Evolutionary conservation across 2,113 vertebrate genomes (phyloP), one percentile per base, ranked within the genome.

Genomic region (Sphaerodactylus townsendi): DNA sequence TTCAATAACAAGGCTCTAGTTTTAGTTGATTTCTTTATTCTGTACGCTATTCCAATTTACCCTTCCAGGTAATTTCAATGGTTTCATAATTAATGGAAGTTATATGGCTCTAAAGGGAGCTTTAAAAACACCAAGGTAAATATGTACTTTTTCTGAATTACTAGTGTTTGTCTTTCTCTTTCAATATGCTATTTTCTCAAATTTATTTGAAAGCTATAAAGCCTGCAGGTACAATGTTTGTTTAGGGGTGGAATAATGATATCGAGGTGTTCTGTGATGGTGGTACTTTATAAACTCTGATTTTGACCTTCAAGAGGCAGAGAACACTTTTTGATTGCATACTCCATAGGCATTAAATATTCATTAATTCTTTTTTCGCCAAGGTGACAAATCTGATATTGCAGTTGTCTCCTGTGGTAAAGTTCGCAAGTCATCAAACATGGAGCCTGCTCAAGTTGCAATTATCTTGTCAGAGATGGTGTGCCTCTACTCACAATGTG

Each of bases 321-420:
- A 83, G 85, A 90, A 91, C 88, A 89, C 78, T 86, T 82, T 82
- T 74, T 85, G 82, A 89, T 64, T 88, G 86, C 85, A n/a, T 83
- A 86, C 86, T 89, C 88, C 90, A 72, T 56, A 77, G 37, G 35
- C 69, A 91, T 88, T 88, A 83, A 86, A 86, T 93, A 92, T 87
- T 92, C 84, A 90, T 92, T 88, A 81, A 89, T 83, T 39, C 39
- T 73, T 74, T 62, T 39, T 68, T 68, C 59, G 66, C 86, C 83
- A 81, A 41, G 79, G 3, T 92, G 88, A 90, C 87, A 90, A 92
- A 84, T 81, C 78, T 88, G 88, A 86, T 89, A 66, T 62, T 88
- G 89, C 88, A 87, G 85, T 93, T 90, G 93, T 83, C 82, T 89
- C 85, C 75, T 82, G 62, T 92, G 86, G 85, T 90, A 90, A 90